Percentiles rank a stretch among this genome's conserved stretches.
These are phyloP conservation scores for Lanius ludovicianus DNA, from an alignment of 2,113 vertebrate species.

Conservation along the genomic window DNA sequence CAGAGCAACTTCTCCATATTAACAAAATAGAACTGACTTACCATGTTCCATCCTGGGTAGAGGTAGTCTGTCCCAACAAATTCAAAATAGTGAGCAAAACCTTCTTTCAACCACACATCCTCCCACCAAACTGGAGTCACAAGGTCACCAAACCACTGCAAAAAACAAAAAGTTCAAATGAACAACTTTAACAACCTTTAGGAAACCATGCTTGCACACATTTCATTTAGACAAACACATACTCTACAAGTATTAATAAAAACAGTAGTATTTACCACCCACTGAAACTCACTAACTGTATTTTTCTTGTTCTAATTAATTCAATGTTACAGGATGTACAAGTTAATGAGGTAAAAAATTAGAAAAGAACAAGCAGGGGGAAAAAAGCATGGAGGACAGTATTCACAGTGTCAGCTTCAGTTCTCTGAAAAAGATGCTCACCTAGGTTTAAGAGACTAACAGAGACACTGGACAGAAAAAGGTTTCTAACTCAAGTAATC, in stretches of 20 bases:
- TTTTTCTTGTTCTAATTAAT: background rate
- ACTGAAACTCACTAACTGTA: background rate
- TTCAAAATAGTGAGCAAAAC: conserved; percentile 97
- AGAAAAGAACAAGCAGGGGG: background rate
- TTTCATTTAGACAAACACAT: background rate
- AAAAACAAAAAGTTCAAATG: conserved; percentile 13
- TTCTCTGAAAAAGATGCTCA: background rate
- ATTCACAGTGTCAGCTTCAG: background rate
- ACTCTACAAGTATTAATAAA: background rate
- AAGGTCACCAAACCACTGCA: conserved; percentile 97
- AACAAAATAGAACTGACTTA: conserved; percentile 66
- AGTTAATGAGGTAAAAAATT: background rate
- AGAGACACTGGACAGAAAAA: background rate
- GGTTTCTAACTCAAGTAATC: background rate
- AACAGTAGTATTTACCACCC: background rate
- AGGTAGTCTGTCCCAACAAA: conserved; percentile 97
- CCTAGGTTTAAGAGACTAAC: background rate
- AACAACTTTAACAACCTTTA: background rate
- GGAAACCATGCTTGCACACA: background rate
- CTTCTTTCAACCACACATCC: conserved; percentile 98
- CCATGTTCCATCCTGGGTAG: conserved; percentile 98
- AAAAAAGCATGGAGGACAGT: background rate
- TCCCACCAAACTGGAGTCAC: conserved; percentile 99
- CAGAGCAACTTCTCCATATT: background rate
- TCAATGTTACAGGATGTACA: background rate